Evolutionary conservation across 2,113 vertebrate species (phyloP), one percentile per base, ranked within the genome.

Genomic region (Benthochromis sp.): DNA sequence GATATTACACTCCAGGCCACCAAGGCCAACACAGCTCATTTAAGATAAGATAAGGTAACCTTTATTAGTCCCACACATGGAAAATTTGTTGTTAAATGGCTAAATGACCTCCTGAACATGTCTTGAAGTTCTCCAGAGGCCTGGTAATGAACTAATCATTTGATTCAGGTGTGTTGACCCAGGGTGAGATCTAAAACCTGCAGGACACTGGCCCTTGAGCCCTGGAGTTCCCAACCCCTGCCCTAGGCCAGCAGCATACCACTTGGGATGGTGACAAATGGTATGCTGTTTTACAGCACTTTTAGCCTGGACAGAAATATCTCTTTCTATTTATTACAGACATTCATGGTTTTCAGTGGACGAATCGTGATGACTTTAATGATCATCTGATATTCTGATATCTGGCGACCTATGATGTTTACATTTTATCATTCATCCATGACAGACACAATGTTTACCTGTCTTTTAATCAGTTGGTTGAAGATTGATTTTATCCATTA

Each of bases 101-200:
- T 59, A 17, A 11, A 54, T 54, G 5, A 7, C 1, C n/a, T 54
- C n/a, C n/a, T 54, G n/a, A 54, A 7, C 9, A 54, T 54, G 52
- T 54, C 9, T 54, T 54, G 52, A 21, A 54, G 52, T 54, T 54
- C n/a, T 54, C 52, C 5, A 54, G 52, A 54, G n/a, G n/a, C 5
- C n/a, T 53, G 52, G 52, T 53, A 53, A 53, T 5, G 52, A 53
- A 53, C 52, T 53, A 21, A 53, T 53, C 3, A 2, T 54, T 1
- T 63, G 29, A 63, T 63, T 63, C 59, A 63, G 59, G 59, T 63
- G 59, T 34, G 16, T 1, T 36, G 16, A 63, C 29, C 59, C 31
- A 36, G 0, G 0, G 1, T 11, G 59, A 19, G 0, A 63, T 19
- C 29, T 61, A 34, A 63, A 19, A 63, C 5, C 59, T 61, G 29